Evolutionary conservation across 1,140 invertebrate genomes (phyloP).

Genomic region (Cyclargus thomasi): DNA sequence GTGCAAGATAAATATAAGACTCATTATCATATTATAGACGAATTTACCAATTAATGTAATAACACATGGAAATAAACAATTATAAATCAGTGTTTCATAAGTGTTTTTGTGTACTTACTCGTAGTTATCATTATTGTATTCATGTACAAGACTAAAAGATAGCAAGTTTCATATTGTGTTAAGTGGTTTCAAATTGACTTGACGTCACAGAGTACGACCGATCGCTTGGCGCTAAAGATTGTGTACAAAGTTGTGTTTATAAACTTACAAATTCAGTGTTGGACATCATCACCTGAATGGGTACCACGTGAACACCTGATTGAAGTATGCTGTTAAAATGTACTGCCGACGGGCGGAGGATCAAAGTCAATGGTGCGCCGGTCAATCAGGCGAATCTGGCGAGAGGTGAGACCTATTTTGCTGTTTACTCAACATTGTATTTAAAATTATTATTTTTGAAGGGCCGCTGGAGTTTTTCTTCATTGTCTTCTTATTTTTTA

Average conservation of each 20-base stretch:
- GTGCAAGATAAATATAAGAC: background rate
- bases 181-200: constrained; percentile 66
- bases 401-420: constrained; percentile 49
- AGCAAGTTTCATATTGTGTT: constrained; percentile 52
- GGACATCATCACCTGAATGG: constrained; percentile 46
- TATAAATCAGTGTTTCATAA: constrained; percentile 26
- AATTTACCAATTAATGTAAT: background rate
- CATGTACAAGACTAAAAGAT: constrained; percentile 42
- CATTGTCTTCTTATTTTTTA: too few species aligned
- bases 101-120: constrained; percentile 41
- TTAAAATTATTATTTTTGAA: too few species aligned
- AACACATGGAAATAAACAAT: background rate
- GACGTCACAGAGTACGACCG: constrained; percentile 60
- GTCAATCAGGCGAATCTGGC: constrained; percentile 59
- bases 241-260: constrained; percentile 53
- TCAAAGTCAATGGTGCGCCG: constrained; percentile 64
- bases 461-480: too few species aligned
- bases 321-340: constrained; percentile 70
- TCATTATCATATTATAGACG: background rate
- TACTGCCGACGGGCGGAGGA: constrained; percentile 66
- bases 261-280: constrained; percentile 44
- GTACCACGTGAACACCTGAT: constrained; percentile 51
- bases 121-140: constrained; percentile 7
- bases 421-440: background rate
- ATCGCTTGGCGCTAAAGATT: constrained; percentile 58